These are phyloP conservation scores for Coregonus ussuriensis DNA, from an alignment of 2,797 vertebrate genomes.

Conservation along the genomic window DNA sequence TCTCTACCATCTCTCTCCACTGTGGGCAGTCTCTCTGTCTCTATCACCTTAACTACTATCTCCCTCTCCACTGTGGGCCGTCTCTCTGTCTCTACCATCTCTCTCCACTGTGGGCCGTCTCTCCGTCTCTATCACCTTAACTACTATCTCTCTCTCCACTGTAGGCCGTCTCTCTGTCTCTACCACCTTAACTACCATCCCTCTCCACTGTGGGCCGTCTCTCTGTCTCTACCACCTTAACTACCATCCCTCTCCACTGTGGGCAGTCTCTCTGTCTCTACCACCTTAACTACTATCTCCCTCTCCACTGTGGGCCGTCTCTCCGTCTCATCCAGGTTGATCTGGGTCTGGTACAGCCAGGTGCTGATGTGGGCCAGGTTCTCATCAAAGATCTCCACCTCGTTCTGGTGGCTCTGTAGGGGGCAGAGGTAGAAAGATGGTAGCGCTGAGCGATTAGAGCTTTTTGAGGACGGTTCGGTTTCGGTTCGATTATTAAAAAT, in stretches of 20 bases:
- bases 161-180: too few relatives aligned
- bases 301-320: constrained; percentile 82
- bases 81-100: background rate
- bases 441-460: background rate
- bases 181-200: constrained; percentile 82
- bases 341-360: constrained; percentile 97
- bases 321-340: constrained; percentile 92
- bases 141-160: constrained; percentile 15
- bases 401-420: constrained; percentile 88
- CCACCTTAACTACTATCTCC: constrained; percentile 87
- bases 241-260: constrained; percentile 62
- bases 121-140: background rate
- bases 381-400: constrained; percentile 95
- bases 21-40: constrained; percentile 45
- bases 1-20: constrained; percentile 77
- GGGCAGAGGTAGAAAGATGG: background rate
- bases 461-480: too few relatives aligned
- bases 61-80: constrained; percentile 71
- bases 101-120: background rate
- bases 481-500: too few relatives aligned
- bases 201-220: background rate
- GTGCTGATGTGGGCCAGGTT: constrained; percentile 98
- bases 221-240: constrained; percentile 76
- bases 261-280: background rate
- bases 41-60: constrained; percentile 83